Percentiles rank a stretch among this genome's conserved stretches.
These are phyloP conservation scores for Grus americana DNA, from an alignment of 2,113 vertebrate species.

Conservation along the genomic window DNA sequence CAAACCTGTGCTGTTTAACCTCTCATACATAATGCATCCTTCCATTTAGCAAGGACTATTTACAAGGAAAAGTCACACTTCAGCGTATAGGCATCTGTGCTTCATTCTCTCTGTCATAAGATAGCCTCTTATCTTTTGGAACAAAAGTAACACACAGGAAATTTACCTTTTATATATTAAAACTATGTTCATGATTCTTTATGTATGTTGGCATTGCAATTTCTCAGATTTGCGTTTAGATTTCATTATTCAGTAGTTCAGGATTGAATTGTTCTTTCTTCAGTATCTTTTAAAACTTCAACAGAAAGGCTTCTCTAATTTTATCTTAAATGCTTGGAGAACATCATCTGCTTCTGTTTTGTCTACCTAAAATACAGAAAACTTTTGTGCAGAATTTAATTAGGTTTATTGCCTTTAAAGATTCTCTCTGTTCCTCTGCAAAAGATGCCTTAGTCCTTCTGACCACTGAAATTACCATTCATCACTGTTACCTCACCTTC, in stretches of 20 bases:
- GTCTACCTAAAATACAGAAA: neutral
- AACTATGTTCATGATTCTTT: neutral
- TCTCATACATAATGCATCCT: neutral
- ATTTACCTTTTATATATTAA: neutral
- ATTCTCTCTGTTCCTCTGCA: neutral
- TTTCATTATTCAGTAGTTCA: neutral
- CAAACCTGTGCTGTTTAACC: neutral
- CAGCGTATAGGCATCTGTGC: fast-evolving
- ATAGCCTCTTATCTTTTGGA: neutral
- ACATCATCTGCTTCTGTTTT: neutral
- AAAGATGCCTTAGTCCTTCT: neutral
- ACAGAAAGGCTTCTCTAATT: neutral
- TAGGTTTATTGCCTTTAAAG: neutral
- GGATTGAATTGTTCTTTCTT: neutral
- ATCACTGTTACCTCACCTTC: neutral
- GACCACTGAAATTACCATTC: neutral
- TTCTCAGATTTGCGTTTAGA: neutral
- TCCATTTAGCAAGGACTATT: neutral
- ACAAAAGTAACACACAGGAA: neutral
- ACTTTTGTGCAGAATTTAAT: neutral
- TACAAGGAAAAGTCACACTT: neutral
- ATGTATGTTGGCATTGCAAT: neutral
- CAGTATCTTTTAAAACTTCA: neutral
- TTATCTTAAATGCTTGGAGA: neutral
- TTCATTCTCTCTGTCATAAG: neutral